Evolutionary conservation across 2,113 vertebrate genomes (phyloP), one percentile per base, ranked within the genome.

Genomic region (Leucopsar rothschildi): DNA sequence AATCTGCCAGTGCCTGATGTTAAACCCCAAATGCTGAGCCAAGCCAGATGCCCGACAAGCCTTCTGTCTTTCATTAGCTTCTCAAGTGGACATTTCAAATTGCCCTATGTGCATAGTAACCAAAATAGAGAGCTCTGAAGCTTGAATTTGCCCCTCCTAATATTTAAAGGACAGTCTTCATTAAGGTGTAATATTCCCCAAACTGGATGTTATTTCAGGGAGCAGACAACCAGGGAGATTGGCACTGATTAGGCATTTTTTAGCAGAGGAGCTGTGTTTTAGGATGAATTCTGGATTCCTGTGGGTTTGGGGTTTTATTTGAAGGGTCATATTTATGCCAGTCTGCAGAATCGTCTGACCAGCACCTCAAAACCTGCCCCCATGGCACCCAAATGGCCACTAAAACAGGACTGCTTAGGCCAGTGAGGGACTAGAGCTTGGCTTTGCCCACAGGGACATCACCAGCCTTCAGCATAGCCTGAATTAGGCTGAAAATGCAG

Each of bases 1-100:
- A 2, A 95, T 98, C 68, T 99, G 99, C 93, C 97, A 95, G 92
- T 99, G 99, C 92, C 98, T 98, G 10, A 96, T 98, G 94, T 97
- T 98, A 29, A 98, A 98, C 79, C 98, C 97, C 11, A 95, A 94
- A 81, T 99, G 99, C 97, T 99, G 96, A 99, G 37, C 11, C 16
- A 53, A 75, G 25, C 17, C 12, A 50, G 83, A 31, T 86, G 66
- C 15, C n/a, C 31, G 19, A 9, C 6, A 17, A 37, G 81, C 57
- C 71, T 63, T 45, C 86, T 86, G 55, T 49, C 66, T 84, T 75
- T 73, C 72, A 39, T 85, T 79, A 90, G 60, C 69, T 89, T 77
- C 78, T 82, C 59, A 13, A 91, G 42, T 23, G 11, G 69, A 7
- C 52, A 19, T 88, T 82, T 63, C 64, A 66, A 55, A 86, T 20